A percentile compares a stretch with the other conserved stretches of the same genome.
Conservation (phyloP, 2,888 invertebrate species). For the Germaria angustata region DNA sequence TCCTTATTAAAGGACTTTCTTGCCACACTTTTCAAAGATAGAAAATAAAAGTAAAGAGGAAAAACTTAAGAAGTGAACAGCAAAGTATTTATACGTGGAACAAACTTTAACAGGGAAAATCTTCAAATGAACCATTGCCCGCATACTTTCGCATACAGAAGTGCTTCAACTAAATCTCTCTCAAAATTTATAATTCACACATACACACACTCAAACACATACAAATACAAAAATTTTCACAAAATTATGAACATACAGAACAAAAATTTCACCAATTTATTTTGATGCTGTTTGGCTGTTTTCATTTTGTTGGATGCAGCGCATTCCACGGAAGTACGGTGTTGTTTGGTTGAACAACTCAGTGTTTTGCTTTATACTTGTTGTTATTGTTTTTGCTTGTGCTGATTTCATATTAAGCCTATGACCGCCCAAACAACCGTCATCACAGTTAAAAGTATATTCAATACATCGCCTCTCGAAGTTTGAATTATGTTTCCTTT, state of each 20-base stretch:
- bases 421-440: slow-evolving; percentile 10
- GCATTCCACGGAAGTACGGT: slow-evolving; percentile 49
- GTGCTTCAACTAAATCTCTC: neutral
- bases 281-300: slow-evolving; percentile 34
- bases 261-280: slow-evolving; percentile 35
- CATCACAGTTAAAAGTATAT: slow-evolving; percentile 34
- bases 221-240: neutral
- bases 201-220: neutral
- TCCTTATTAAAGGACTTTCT: slow-evolving; percentile 58
- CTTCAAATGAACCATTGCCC: slow-evolving; percentile 18
- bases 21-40: slow-evolving; percentile 12
- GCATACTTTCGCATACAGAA: neutral
- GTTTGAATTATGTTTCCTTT: slow-evolving; percentile 67
- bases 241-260: neutral
- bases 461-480: slow-evolving; percentile 64
- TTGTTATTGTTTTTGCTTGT: neutral
- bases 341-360: slow-evolving; percentile 51
- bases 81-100: slow-evolving; percentile 26
- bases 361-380: slow-evolving; percentile 19
- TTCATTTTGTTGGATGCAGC: slow-evolving; percentile 9
- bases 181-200: neutral
- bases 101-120: slow-evolving; percentile 30
- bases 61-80: slow-evolving; percentile 34
- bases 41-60: slow-evolving; percentile 19
- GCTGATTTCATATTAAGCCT: slow-evolving; percentile 37